A percentile compares a stretch with the other conserved stretches of the same genome.
phyloP scores from a whole-genome alignment of 2,888 invertebrate species.

The Drosophila parthenogenetica region DNA sequence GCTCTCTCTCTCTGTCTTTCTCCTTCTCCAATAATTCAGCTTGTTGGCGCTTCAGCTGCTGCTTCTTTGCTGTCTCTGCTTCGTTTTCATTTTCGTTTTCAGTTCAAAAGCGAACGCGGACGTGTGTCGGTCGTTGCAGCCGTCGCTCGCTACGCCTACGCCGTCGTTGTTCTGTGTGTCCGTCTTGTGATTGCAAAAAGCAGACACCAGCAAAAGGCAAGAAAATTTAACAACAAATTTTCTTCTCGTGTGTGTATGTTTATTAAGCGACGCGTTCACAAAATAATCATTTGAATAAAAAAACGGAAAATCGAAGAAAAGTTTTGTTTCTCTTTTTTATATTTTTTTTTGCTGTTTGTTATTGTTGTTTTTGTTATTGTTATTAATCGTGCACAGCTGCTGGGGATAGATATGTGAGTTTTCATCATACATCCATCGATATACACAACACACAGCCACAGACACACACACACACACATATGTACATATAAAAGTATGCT shows the following conservation, averaged over 20 bases:
- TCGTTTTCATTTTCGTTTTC: slow-evolving; percentile 52
- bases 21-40: slow-evolving; percentile 22
- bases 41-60: slow-evolving; percentile 43
- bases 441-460: neutral
- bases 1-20: slow-evolving; percentile 10
- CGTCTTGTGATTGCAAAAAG: slow-evolving; percentile 71
- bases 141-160: slow-evolving; percentile 59
- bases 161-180: slow-evolving; percentile 52
- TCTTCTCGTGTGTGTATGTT: slow-evolving; percentile 42
- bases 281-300: slow-evolving; percentile 21
- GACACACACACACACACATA: slow-evolving; percentile 6
- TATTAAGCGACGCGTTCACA: slow-evolving; percentile 33
- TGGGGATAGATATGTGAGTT: slow-evolving; percentile 56
- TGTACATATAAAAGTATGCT: slow-evolving; percentile 11
- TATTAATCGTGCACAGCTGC: slow-evolving; percentile 62
- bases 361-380: slow-evolving; percentile 43
- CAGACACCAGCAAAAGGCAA: slow-evolving; percentile 49
- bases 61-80: slow-evolving; percentile 43
- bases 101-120: slow-evolving; percentile 62
- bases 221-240: slow-evolving; percentile 53
- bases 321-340: slow-evolving; percentile 42
- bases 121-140: slow-evolving; percentile 61
- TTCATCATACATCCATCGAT: slow-evolving; percentile 6
- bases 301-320: slow-evolving; percentile 32
- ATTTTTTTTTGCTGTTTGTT: slow-evolving; percentile 49